Base-by-base conservation (phyloP, 2,888 invertebrate species). In the Periphyllus acericola region DNA sequence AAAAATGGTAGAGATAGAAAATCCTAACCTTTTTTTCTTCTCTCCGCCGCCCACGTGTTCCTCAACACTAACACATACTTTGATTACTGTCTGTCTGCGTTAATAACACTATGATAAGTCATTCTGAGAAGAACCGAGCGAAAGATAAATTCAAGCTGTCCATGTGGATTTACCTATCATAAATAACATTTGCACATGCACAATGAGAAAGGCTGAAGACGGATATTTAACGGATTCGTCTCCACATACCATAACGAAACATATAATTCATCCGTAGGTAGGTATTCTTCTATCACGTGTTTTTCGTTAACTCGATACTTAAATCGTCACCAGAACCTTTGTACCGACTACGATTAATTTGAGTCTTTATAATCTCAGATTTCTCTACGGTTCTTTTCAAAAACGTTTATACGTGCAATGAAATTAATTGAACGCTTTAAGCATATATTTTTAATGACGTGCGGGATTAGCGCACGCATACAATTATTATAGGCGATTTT, bases 81-180 rank as follows among this genome's bases (percentile, higher is more conserved):
- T 76, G 83, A 84, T 84, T 83, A 55, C 79, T 55, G 86, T 72
- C 86, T 79, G 72, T 80, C 86, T 72, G 36, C 55, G 86, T 86
- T 86, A 86, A 80, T 72, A 86, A 80, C 52, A 60, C 78, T n/a
- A 71, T 79, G 71, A 85, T 79, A 85, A 85, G 85, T 85, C 85
- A 79, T 85, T 79, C 34, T 19, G 34, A 34, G n/a, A 32, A 74
- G 32, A 60, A 40, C 36, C 52, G 11, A n/a, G 34, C 32, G 36
- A 78, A 72, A 86, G 86, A 86, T 79, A 80, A 86, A 86, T 80
- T 80, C 40, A 25, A 86, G 52, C 79, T 60, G 86, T 86, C 80
- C 72, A 40, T 80, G 72, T 8, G 78, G 86, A 80, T 85, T 85
- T 85, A 86, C 79, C 79, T 86, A 80, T 86, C 86, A 86, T 80